Conservation (phyloP, 2,797 vertebrate genomes). For the Sorex maritimensis region DNA sequence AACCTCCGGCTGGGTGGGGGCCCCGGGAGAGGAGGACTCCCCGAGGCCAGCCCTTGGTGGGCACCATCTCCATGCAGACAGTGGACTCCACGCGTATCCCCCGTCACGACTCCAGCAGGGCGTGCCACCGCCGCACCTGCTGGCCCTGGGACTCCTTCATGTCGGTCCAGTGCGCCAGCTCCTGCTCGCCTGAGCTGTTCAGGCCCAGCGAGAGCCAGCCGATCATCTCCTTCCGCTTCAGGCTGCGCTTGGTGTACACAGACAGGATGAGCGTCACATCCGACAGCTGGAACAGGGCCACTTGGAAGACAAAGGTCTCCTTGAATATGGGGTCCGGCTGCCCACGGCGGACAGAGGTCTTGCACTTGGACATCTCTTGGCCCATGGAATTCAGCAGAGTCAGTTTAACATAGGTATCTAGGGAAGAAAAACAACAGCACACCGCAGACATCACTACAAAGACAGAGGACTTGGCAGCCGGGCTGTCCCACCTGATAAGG, state of each 20-base stretch:
- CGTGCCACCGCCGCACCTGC: slow-evolving; percentile 98
- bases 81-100: too few relatives aligned
- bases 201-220: slow-evolving; percentile 99
- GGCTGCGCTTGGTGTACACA: slow-evolving; percentile 98
- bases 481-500: slow-evolving; percentile 81
- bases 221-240: slow-evolving; percentile 99
- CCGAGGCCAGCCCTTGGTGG: too few relatives aligned
- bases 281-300: slow-evolving; percentile 98
- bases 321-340: slow-evolving; percentile 98
- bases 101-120: slow-evolving; percentile 95
- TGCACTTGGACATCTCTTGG: slow-evolving; percentile 99
- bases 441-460: slow-evolving; percentile 78
- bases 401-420: slow-evolving; percentile 98
- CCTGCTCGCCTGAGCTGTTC: slow-evolving; percentile 99
- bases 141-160: slow-evolving; percentile 99
- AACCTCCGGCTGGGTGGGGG: not conserved
- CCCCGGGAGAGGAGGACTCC: not conserved
- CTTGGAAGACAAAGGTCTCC: slow-evolving; percentile 99
- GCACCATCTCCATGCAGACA: too few relatives aligned
- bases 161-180: slow-evolving; percentile 98
- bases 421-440: slow-evolving; percentile 78
- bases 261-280: slow-evolving; percentile 99
- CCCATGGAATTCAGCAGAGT: slow-evolving; percentile 99
- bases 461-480: slow-evolving; percentile 65
- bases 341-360: slow-evolving; percentile 97